Conservation (phyloP, 2,888 invertebrate genomes). For the Pollenia labialis region DNA sequence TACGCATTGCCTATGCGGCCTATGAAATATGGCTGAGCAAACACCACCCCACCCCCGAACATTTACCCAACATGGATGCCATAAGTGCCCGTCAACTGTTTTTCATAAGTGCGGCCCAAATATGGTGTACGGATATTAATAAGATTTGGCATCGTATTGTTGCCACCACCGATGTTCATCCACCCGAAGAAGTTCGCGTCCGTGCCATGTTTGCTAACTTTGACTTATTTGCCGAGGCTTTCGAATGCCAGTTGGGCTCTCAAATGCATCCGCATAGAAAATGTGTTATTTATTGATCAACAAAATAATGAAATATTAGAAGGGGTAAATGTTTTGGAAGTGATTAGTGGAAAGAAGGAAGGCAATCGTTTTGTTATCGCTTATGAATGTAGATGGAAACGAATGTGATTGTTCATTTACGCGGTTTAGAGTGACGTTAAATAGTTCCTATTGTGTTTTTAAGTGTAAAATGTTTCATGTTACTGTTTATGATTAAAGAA, state of each 20-base stretch:
- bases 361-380: constrained; percentile 23
- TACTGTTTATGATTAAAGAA: not conserved
- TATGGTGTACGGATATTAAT: constrained; percentile 78
- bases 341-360: not conserved
- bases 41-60: constrained; percentile 69
- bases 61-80: constrained; percentile 77
- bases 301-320: not conserved
- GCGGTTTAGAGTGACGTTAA: constrained; percentile 19
- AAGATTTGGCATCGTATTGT: constrained; percentile 61
- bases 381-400: not conserved
- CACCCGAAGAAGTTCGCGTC: constrained; percentile 78
- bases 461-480: constrained; percentile 31
- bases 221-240: constrained; percentile 78
- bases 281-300: constrained; percentile 78
- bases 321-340: not conserved
- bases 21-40: constrained; percentile 78
- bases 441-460: constrained; percentile 58
- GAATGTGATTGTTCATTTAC: not conserved
- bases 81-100: constrained; percentile 79
- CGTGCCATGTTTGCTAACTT: constrained; percentile 79
- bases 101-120: constrained; percentile 79
- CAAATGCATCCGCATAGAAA: constrained; percentile 80
- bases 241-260: constrained; percentile 76
- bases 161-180: constrained; percentile 74
- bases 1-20: constrained; percentile 80